These are phyloP conservation scores for Salvelinus alpinus DNA, from an alignment of 2,113 vertebrate species.

Conservation along the genomic window DNA sequence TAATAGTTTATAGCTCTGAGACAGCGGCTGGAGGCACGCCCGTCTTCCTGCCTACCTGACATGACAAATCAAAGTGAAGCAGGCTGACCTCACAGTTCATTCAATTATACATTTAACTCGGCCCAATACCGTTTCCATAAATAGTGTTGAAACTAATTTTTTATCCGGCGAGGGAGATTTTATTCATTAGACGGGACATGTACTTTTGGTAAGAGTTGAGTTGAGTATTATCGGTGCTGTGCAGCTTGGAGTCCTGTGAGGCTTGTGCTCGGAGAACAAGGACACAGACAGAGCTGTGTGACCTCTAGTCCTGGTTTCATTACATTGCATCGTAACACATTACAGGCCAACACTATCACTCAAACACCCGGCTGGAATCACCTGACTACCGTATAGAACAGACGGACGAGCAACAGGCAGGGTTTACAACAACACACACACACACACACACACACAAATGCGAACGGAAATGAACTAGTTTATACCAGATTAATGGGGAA, in stretches of 20 bases:
- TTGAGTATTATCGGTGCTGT: constrained; percentile 30
- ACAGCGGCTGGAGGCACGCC: no score
- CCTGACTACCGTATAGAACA: neutral
- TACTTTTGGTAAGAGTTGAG: constrained; percentile 31
- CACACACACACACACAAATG: no score
- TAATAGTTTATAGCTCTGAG: no score
- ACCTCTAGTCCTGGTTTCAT: constrained; percentile 17
- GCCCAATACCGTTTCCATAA: constrained; percentile 16
- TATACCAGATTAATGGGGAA: no score
- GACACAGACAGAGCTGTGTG: constrained; percentile 18
- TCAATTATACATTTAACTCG: constrained; percentile 32
- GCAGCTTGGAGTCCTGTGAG: constrained; percentile 32
- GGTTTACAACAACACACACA: no score
- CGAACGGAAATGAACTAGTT: no score
- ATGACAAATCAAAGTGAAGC: constrained; percentile 27
- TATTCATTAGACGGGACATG: constrained; percentile 30
- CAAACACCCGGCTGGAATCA: constrained; percentile 3
- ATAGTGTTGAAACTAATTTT: constrained; percentile 18
- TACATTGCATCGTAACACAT: constrained; percentile 22
- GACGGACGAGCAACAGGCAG: no score
- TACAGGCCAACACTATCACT: constrained; percentile 21
- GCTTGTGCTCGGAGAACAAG: constrained; percentile 30
- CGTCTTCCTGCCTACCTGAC: neutral
- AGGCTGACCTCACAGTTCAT: constrained; percentile 26
- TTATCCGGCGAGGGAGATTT: constrained; percentile 9